These are phyloP conservation scores for Monodelphis domestica DNA, from an alignment of 2,797 vertebrate species.

Conservation along the genomic window DNA sequence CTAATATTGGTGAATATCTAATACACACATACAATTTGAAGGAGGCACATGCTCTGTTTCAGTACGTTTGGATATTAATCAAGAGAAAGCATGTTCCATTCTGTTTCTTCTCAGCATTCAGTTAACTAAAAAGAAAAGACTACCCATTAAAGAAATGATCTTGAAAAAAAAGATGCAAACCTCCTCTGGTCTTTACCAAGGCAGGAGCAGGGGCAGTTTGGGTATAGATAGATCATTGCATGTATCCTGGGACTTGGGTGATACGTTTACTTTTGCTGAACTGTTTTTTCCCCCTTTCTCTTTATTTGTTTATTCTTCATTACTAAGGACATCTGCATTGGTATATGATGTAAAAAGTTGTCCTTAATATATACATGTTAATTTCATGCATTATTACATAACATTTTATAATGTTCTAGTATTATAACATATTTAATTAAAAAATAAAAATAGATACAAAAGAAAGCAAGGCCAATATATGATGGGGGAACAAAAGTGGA, in stretches of 20 bases:
- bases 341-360: background rate
- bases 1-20: constrained; percentile 69
- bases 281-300: background rate
- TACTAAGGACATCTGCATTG: background rate
- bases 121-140: constrained; percentile 68
- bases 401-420: background rate
- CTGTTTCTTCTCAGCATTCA: constrained; percentile 75
- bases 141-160: constrained; percentile 50
- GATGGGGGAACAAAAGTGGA: background rate
- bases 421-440: background rate
- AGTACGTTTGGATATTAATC: constrained; percentile 72
- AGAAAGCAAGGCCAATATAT: background rate
- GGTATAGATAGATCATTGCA: background rate
- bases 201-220: too few relatives aligned
- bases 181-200: background rate
- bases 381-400: background rate
- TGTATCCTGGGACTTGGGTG: background rate
- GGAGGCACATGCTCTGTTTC: constrained; percentile 54
- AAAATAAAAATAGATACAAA: background rate
- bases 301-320: background rate
- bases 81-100: constrained; percentile 76
- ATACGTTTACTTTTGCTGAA: background rate
- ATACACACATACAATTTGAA: constrained; percentile 70
- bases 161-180: background rate
- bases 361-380: background rate